Evolutionary conservation across 2,113 vertebrate species (phyloP).

Genomic region (Mionectes macconnelli): DNA sequence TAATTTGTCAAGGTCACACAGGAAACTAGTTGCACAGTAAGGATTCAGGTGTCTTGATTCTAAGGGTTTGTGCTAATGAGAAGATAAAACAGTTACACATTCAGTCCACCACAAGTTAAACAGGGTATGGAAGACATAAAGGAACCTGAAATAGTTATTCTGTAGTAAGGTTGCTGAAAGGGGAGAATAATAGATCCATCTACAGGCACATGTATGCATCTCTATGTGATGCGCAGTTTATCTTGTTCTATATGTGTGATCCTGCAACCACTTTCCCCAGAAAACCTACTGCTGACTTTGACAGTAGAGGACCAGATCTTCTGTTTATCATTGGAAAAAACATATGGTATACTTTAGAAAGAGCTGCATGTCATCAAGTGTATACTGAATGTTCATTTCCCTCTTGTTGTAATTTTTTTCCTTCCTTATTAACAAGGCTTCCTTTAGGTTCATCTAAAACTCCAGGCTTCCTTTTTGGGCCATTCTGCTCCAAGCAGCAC

Average conservation of each 20-base stretch:
- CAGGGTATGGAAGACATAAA: background rate
- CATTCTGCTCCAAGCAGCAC: background rate
- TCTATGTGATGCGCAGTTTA: background rate
- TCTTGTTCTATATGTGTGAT: background rate
- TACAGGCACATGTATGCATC: fast-evolving
- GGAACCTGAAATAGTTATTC: background rate
- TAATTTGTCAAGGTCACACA: background rate
- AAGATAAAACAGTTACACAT: background rate
- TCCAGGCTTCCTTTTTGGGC: background rate
- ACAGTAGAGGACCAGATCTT: background rate
- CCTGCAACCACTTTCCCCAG: background rate
- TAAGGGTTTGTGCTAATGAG: background rate
- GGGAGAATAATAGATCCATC: background rate
- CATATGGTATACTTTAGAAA: background rate
- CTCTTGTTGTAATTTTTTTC: background rate
- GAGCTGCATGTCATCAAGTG: background rate
- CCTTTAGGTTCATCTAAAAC: background rate
- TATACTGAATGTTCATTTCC: background rate
- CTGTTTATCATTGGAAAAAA: background rate
- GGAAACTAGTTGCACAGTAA: background rate
- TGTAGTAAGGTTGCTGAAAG: background rate
- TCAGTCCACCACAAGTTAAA: background rate
- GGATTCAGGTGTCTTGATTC: background rate
- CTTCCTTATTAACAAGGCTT: background rate
- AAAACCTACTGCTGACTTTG: background rate